Evolutionary conservation across 1,140 invertebrate genomes (phyloP).

Genomic region (Eurosta solidaginis): DNA sequence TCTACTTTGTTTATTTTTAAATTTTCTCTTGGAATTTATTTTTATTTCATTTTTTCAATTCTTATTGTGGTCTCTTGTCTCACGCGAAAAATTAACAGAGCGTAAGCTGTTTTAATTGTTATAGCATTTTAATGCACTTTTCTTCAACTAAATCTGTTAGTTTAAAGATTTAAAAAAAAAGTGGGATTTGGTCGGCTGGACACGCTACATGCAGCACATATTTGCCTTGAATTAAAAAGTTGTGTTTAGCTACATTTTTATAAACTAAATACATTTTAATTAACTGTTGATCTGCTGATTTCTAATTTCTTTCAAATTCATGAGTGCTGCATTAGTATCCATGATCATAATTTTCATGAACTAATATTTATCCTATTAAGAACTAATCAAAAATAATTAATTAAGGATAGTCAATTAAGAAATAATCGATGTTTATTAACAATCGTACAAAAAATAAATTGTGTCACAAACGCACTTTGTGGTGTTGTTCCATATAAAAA

Average conservation of each 20-base stretch:
- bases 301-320: neutral
- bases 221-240: no score
- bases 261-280: constrained; percentile 24
- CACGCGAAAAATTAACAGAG: constrained; percentile 21
- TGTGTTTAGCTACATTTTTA: no score
- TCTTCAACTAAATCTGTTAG: neutral
- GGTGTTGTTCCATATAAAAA: no score
- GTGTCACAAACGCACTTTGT: no score
- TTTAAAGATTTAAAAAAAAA: neutral
- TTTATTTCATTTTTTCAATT: neutral
- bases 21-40: neutral
- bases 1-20: neutral
- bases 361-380: no score
- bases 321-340: no score
- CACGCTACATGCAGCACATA: neutral
- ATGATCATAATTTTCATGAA: no score
- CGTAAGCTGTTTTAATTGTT: neutral
- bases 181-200: neutral
- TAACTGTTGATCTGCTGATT: neutral
- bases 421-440: no score
- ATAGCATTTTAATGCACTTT: neutral
- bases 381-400: no score
- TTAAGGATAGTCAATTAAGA: no score
- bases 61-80: neutral
- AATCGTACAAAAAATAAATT: no score